phyloP scores from a whole-genome alignment of 2,888 invertebrate genomes.

The Netelia inedita region DNA sequence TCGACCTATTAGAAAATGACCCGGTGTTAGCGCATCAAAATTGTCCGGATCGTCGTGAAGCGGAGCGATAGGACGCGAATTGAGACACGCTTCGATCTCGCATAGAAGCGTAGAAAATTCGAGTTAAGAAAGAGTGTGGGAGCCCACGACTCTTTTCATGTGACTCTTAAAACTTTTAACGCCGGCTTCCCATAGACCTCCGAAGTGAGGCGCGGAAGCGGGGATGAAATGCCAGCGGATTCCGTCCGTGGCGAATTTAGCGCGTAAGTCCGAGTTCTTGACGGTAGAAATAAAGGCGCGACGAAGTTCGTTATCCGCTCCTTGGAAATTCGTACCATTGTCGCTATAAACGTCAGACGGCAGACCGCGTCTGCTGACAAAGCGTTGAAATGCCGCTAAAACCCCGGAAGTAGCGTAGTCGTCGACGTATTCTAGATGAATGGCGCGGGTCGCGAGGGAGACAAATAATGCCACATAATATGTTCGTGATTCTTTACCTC shows the following conservation, averaged over 20 bases:
- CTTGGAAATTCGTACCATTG: conserved; percentile 28
- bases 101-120: conserved; percentile 68
- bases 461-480: conserved; percentile 27
- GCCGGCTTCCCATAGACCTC: conserved; percentile 75
- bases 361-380: conserved; percentile 6
- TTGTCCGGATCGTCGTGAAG: conserved; percentile 52
- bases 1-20: conserved; percentile 72
- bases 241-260: background rate
- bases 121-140: conserved; percentile 70
- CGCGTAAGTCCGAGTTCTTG: background rate
- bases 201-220: conserved; percentile 72
- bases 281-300: background rate
- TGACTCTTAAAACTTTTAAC: conserved; percentile 75
- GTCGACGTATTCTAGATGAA: conserved; percentile 20
- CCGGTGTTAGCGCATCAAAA: conserved; percentile 69
- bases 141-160: conserved; percentile 69
- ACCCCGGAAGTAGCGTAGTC: conserved; percentile 20
- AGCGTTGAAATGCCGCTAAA: conserved; percentile 15
- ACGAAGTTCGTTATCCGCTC: conserved; percentile 2
- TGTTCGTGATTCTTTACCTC: conserved; percentile 17
- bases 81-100: conserved; percentile 67
- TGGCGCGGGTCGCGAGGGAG: conserved; percentile 3
- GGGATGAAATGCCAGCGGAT: conserved; percentile 72
- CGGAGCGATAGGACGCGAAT: conserved; percentile 65
- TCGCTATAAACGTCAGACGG: conserved; percentile 26